Base-by-base conservation (phyloP, 2,797 vertebrate species). In the Rhinoraja longicauda region DNA sequence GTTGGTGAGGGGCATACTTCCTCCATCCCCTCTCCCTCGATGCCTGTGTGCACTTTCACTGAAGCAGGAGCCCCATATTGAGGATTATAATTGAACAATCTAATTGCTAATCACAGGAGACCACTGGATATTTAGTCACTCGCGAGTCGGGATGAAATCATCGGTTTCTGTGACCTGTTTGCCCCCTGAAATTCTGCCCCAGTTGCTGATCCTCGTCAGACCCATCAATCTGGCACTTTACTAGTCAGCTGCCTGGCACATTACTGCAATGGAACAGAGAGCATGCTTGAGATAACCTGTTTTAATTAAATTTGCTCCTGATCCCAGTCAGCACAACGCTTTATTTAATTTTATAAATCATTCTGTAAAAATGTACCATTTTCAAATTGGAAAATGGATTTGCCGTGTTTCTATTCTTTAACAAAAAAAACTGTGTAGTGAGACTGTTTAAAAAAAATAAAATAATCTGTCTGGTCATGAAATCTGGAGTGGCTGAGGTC, bases 401-500 rank as follows among this genome's bases (percentile, higher is more conserved):
- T 88, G n/a, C 15, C 2, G 1, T 67, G 59, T 53, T 24, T 0
- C 45, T 45, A 67, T 29, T 86, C 17, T 17, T 17, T n/a, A 36
- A 1, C n/a, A 57, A 26, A 57, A 13, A n/a, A 9, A 2, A 32
- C 32, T 64, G 12, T 32, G 79, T 57, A 10, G 45, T 57, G 79
- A 57, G 8, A 10, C 5, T 45, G 36, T 79, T 45, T 9, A 1
- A 4, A 5, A 4, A 45, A 1, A 17, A 88, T 88, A 88, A 64
- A 64, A 64, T 19, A 26, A 84, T 84, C 4, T n/a, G 45, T 45
- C 45, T 45, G 45, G 59, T 88, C 15, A 67, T 88, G 84, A 88
- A 88, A 88, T 88, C 88, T 88, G 59, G 84, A 88, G 84, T 32
- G 36, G 84, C 59, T 36, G 84, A 67, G 21, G 15, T 88, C 59